Evolutionary conservation across 2,113 vertebrate species (phyloP).

Genomic region (Oryzias javanicus): DNA sequence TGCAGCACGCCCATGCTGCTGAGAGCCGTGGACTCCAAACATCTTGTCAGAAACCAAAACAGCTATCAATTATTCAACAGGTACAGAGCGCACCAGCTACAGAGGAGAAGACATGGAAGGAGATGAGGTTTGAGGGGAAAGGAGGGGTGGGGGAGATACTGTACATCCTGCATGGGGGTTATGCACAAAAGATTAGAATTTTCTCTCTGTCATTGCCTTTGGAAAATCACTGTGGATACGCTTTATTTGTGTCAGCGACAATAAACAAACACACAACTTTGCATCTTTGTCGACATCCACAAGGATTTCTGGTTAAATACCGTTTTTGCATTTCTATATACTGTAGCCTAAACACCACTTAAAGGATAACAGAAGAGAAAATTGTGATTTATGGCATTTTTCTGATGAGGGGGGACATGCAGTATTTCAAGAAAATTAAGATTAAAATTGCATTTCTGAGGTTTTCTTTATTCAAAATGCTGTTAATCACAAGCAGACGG

Average conservation of each 20-base stretch:
- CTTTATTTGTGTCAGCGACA: too few species aligned
- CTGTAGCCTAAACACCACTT: too few species aligned
- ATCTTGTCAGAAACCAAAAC: slow-evolving; percentile 70
- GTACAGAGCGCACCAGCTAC: slow-evolving; percentile 63
- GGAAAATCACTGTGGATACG: slow-evolving; percentile 14
- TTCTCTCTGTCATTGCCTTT: slow-evolving; percentile 15
- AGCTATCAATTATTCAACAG: slow-evolving; percentile 75
- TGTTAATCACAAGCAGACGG: too few species aligned
- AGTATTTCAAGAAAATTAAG: too few species aligned
- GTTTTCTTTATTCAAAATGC: too few species aligned
- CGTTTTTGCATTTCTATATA: too few species aligned
- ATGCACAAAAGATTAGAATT: slow-evolving; percentile 33
- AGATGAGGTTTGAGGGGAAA: slow-evolving; percentile 42
- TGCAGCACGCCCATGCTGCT: slow-evolving; percentile 47
- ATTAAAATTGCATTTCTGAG: too few species aligned
- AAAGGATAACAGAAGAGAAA: too few species aligned
- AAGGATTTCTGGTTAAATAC: too few species aligned
- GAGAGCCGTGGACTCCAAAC: slow-evolving; percentile 57
- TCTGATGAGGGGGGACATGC: too few species aligned
- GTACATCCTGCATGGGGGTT: slow-evolving; percentile 30
- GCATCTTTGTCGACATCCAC: background rate
- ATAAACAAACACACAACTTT: slow-evolving; percentile 1
- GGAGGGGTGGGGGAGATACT: slow-evolving; percentile 22
- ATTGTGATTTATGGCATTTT: too few species aligned
- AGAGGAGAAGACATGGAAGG: slow-evolving; percentile 58